Evolutionary conservation across 2,888 invertebrate genomes (phyloP), one percentile per base, ranked within the genome.

Genomic region (Harmothoe impar): DNA sequence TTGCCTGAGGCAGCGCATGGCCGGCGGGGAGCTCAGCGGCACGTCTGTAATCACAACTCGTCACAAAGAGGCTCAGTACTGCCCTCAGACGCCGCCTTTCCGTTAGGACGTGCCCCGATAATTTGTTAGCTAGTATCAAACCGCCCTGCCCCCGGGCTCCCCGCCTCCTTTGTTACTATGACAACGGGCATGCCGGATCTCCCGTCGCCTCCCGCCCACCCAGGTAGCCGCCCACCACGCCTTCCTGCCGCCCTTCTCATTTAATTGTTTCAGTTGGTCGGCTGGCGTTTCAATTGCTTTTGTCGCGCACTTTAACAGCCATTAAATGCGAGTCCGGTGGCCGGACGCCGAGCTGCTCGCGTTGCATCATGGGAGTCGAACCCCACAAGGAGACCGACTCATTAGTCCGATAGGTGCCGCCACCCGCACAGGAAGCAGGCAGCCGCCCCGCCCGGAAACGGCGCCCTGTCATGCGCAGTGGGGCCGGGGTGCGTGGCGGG

Each of bases 41-140:
- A 23, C 25, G 86, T 10, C 56, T 86, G 56, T 86, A 86, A 86
- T 86, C 86, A 86, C 56, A 86, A n/a, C 25, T 54, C 86, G 35
- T 17, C 81, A 81, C 81, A 33, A 81, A 81, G 81, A 43, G 81
- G 81, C 81, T 43, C 43, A 33, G 81, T 35, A 15, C 17, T 35
- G 43, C 81, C 81, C 43, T 25, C 81, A 23, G n/a, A 72, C 29
- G 81, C 23, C 35, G 86, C 52, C 29, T 86, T 54, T 86, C 86
- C 54, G 86, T 54, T 52, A 52, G 86, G 25, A 54, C 86, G 86
- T 86, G 86, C 52, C 29, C 86, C 52, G 54, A 54, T 86, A 86
- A 86, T 86, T 86, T 86, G 86, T 86, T 86, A 86, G 54, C 86
- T 56, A 54, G 86, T 86, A 86, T 86, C 86, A 86, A 86, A 86